Conservation (phyloP, 2,797 vertebrate genomes). For the Falco biarmicus region DNA sequence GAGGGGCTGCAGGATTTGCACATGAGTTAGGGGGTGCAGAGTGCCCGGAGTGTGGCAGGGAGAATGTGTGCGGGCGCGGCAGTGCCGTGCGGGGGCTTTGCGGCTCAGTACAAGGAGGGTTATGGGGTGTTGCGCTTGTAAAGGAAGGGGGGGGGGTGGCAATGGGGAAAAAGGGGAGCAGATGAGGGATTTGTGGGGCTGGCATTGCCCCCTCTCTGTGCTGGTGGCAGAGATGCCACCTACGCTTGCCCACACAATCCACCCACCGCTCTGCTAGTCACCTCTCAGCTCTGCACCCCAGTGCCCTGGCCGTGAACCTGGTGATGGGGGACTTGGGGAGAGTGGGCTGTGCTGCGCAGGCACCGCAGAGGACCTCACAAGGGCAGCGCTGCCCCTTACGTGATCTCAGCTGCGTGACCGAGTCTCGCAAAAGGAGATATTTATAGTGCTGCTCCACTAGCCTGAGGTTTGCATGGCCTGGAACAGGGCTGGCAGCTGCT, state of each 20-base stretch:
- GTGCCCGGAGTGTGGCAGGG: neutral
- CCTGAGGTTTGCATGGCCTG: neutral
- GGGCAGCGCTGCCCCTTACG: neutral
- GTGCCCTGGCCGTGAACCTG: neutral
- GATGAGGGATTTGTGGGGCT: neutral
- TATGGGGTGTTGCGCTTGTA: neutral
- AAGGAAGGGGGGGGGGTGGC: neutral
- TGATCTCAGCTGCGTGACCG: neutral
- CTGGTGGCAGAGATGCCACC: neutral
- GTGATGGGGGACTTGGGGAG: neutral
- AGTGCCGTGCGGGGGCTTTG: neutral
- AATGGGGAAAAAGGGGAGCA: neutral
- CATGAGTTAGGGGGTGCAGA: neutral
- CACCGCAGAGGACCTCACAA: neutral
- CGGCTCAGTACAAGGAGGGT: neutral
- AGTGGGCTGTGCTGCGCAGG: neutral
- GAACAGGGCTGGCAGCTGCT: neutral
- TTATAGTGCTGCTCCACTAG: constrained; percentile 14
- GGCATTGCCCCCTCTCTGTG: neutral
- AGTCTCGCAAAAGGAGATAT: neutral
- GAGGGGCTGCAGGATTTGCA: neutral
- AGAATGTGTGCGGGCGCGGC: too few relatives aligned
- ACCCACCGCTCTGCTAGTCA: neutral
- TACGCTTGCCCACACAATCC: neutral
- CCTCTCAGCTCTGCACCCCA: neutral